Evolutionary conservation across 1,140 invertebrate species (phyloP).

Genomic region (Leucophenga varia): DNA sequence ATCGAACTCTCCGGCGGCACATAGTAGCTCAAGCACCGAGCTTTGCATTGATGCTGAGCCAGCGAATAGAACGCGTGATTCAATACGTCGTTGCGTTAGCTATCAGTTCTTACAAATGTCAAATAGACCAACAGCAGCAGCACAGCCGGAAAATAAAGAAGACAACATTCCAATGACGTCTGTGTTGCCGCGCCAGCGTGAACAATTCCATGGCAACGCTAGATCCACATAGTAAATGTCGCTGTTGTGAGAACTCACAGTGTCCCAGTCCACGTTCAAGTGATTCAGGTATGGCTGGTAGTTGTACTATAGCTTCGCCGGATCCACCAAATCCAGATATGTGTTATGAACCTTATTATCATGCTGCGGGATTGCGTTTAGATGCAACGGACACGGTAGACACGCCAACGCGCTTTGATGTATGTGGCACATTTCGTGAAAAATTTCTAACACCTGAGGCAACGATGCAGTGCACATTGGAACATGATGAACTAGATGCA

Average conservation of each 20-base stretch:
- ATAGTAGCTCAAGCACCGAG: conserved; percentile 32
- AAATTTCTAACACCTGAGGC: conserved; percentile 48
- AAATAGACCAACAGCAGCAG: conserved; percentile 1
- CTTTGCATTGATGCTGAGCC: conserved; percentile 35
- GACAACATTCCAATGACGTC: too few relatives aligned
- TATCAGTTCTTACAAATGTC: conserved; percentile 57
- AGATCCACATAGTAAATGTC: conserved; percentile 57
- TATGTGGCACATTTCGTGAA: conserved; percentile 49
- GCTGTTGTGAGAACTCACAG: conserved; percentile 62
- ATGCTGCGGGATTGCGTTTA: background rate
- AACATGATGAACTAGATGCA: background rate
- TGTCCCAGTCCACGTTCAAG: conserved; percentile 71
- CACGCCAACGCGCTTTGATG: conserved; percentile 39
- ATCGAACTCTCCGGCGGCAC: background rate
- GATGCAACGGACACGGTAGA: conserved; percentile 32
- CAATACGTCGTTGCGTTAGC: conserved; percentile 58
- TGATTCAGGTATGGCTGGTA: conserved; percentile 77
- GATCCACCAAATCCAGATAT: conserved; percentile 57
- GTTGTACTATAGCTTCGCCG: conserved; percentile 70
- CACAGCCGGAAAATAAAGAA: too few relatives aligned
- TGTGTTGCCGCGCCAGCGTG: conserved; percentile 16
- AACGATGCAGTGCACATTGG: conserved; percentile 22
- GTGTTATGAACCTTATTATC: conserved; percentile 15
- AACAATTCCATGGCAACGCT: conserved; percentile 13
- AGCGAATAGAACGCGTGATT: conserved; percentile 14